phyloP scores from a whole-genome alignment of 2,888 invertebrate genomes.

The Lithosia quadra region DNA sequence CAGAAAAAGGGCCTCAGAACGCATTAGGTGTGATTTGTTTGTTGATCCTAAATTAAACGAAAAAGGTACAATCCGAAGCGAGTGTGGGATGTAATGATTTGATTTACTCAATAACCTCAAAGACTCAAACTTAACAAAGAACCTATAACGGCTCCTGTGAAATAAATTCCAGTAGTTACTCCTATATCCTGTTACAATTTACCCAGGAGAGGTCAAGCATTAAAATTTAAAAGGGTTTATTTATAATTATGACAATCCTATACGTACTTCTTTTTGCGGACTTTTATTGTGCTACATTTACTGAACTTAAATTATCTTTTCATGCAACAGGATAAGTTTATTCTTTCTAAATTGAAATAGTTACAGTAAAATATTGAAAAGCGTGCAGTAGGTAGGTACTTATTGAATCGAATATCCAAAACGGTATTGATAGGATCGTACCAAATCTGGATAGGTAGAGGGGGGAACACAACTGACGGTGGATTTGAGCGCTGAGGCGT shows the following conservation, averaged over 20 bases:
- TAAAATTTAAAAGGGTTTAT: too few species aligned
- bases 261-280: neutral
- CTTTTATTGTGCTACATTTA: neutral
- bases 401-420: too few species aligned
- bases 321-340: neutral
- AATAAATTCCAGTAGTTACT: neutral
- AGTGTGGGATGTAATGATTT: neutral
- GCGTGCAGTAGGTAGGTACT: too few species aligned
- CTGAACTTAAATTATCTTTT: neutral
- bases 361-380: too few species aligned
- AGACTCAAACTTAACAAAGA: neutral
- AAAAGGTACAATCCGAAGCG: neutral
- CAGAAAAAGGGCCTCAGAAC: constrained; percentile 36
- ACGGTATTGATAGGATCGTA: too few species aligned
- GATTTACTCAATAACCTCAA: too few species aligned
- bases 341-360: neutral
- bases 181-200: neutral
- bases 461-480: too few species aligned
- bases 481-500: too few species aligned
- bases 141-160: neutral
- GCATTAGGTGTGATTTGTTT: constrained; percentile 36
- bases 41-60: constrained; percentile 1
- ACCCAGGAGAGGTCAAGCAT: neutral
- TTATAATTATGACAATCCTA: too few species aligned
- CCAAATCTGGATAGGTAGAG: too few species aligned